phyloP scores from a whole-genome alignment of 2,797 vertebrate genomes.

The Macropodus opercularis region DNA sequence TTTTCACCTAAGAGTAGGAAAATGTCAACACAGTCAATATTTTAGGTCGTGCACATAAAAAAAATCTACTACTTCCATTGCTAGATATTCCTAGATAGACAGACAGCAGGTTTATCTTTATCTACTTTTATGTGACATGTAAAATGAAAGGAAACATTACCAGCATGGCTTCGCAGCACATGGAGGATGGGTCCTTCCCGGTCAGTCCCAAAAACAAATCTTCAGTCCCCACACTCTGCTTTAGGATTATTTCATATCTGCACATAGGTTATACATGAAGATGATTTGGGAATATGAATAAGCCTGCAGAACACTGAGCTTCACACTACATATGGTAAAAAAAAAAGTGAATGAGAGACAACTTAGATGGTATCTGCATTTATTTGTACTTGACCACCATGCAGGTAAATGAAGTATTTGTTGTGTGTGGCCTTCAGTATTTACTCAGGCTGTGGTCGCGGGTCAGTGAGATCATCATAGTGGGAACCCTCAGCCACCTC shows the following conservation, averaged over 20 bases:
- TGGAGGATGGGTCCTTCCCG: conserved; percentile 89
- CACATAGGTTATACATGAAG: conserved; percentile 21
- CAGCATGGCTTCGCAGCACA: conserved; percentile 92
- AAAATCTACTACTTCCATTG: not conserved
- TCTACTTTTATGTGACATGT: not conserved
- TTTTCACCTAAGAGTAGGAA: conserved; percentile 82
- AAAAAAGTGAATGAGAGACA: not conserved
- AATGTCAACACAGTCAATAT: conserved; percentile 7
- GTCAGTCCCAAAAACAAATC: conserved; percentile 91
- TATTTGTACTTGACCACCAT: not conserved
- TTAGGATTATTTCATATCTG: conserved; percentile 91
- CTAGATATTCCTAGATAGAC: not conserved
- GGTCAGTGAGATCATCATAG: conserved; percentile 76
- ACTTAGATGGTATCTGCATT: no score
- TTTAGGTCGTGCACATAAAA: not conserved
- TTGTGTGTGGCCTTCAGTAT: conserved; percentile 8
- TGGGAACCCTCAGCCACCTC: conserved; percentile 78
- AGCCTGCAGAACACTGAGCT: no score
- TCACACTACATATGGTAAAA: no score
- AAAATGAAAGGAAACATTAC: conserved; percentile 72
- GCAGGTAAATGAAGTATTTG: not conserved
- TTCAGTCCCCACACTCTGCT: conserved; percentile 90
- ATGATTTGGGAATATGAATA: no score
- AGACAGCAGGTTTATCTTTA: not conserved
- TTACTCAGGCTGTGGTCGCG: conserved; percentile 80